Percentiles rank a stretch among this genome's conserved stretches.
phyloP scores from a whole-genome alignment of 2,888 invertebrate species.

The Tetragonula carbonaria region DNA sequence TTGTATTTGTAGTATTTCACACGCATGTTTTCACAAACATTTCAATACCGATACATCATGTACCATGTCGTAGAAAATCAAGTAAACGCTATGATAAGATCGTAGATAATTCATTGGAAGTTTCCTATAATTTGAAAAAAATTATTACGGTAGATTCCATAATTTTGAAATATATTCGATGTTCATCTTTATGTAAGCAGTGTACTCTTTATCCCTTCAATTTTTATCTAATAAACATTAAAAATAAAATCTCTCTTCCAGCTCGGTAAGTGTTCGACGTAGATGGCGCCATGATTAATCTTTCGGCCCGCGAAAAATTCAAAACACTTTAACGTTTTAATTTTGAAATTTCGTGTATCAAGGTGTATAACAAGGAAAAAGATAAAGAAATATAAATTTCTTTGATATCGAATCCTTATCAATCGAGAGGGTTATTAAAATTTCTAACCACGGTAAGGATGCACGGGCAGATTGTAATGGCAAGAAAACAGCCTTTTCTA shows the following conservation, averaged over 20 bases:
- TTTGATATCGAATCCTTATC: not conserved
- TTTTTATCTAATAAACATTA: not conserved
- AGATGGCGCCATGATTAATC: constrained; percentile 11
- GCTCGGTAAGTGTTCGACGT: not conserved
- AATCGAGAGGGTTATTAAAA: not conserved
- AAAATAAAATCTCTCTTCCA: not conserved
- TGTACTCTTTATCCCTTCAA: not conserved
- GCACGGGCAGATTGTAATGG: not conserved
- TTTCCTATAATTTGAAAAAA: not conserved
- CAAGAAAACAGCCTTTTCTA: constrained; percentile 9
- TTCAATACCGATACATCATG: not conserved
- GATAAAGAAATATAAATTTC: not conserved
- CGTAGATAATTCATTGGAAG: not conserved
- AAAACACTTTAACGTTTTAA: not conserved
- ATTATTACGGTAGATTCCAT: no score
- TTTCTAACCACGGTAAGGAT: not conserved
- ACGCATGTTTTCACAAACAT: not conserved
- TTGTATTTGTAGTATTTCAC: not conserved
- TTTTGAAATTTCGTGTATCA: not conserved
- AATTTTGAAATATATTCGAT: not conserved
- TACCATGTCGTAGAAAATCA: not conserved
- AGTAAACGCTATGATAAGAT: not conserved
- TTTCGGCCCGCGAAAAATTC: constrained; percentile 13
- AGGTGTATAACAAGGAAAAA: not conserved
- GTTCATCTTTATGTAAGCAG: not conserved